phyloP scores from a whole-genome alignment of 2,797 vertebrate species.

The Falco peregrinus region DNA sequence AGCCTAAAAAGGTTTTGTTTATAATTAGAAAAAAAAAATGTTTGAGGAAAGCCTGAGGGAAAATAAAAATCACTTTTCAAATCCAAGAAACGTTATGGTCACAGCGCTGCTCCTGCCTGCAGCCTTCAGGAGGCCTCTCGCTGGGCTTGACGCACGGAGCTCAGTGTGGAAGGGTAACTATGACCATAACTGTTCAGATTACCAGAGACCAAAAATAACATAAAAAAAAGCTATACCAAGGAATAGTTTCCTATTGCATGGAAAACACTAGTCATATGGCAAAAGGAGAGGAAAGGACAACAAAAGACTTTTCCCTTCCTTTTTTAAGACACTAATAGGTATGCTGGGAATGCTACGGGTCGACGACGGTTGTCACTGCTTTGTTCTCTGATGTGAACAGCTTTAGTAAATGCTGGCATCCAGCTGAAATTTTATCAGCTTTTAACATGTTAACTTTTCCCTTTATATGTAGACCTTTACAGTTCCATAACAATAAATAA shows the following conservation, averaged over 20 bases:
- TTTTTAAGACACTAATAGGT: constrained; percentile 96
- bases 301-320: constrained; percentile 81
- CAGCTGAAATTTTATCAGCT: constrained; percentile 86
- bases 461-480: constrained; percentile 94
- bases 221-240: constrained; percentile 80
- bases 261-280: constrained; percentile 90
- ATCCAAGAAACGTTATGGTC: constrained; percentile 70
- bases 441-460: constrained; percentile 88
- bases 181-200: constrained; percentile 79
- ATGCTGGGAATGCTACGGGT: constrained; percentile 92
- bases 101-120: constrained; percentile 70
- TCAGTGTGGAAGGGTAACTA: constrained; percentile 54
- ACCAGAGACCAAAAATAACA: constrained; percentile 81
- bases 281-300: constrained; percentile 82
- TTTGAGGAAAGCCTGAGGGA: constrained; percentile 73
- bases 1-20: constrained; percentile 82
- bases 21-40: constrained; percentile 81
- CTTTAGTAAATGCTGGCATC: constrained; percentile 85
- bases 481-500: constrained; percentile 99
- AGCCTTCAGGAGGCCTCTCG: constrained; percentile 60
- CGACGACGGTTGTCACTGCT: constrained; percentile 80
- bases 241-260: constrained; percentile 84
- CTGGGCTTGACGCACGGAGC: constrained; percentile 41
- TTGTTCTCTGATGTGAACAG: constrained; percentile 85
- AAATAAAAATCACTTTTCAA: constrained; percentile 70